Base-by-base conservation (phyloP, 2,797 vertebrate genomes). In the Ataeniobius toweri region DNA sequence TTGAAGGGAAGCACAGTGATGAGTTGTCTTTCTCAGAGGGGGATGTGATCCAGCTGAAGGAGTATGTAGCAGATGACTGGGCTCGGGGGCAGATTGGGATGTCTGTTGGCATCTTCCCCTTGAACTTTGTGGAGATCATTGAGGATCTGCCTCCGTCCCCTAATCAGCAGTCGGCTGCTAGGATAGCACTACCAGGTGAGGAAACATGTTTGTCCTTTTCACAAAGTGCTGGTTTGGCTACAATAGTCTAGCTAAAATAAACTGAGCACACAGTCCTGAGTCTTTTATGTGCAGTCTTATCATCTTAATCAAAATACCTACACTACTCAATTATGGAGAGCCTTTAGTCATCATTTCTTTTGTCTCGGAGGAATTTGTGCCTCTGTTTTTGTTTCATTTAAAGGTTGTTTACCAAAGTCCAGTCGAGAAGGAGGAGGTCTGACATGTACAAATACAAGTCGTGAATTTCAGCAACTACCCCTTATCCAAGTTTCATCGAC, bases 21-120 rank as follows among this genome's bases (percentile, higher is more conserved):
- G 98, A 99, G 90, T 94, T 99, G 84, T 94, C 96, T 36, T 99
- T 99, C 94, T 94, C 87, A 5, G 97, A 99, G 92, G 98, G 98
- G 48, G 97, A 99, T 63, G 93, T 95, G 75, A 98, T 99, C 92
- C 74, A 90, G 90, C 95, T 99, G 77, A 96, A 95, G 83, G 96
- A 96, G 85, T 97, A 96, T 24, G 28, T 97, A 69, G 97, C 95
- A 78, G 93, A 98, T 74, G 98, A 99, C 2, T 99, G 98, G 98
- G 98, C 95, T 50, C 94, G 91, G 83, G 98, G 98, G 79, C 95
- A 97, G 83, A 77, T 96, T 0, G 94, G 92, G 67, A 79, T 71
- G 84, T 71, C 7, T 0, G 85, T 80, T 14, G 98, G 98, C 77
- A 95, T 98, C 86, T 99, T 99, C 82, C 98, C 98, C 26, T 93